These are phyloP conservation scores for Tangachromis dhanisi DNA, from an alignment of 2,113 vertebrate species.

Conservation along the genomic window DNA sequence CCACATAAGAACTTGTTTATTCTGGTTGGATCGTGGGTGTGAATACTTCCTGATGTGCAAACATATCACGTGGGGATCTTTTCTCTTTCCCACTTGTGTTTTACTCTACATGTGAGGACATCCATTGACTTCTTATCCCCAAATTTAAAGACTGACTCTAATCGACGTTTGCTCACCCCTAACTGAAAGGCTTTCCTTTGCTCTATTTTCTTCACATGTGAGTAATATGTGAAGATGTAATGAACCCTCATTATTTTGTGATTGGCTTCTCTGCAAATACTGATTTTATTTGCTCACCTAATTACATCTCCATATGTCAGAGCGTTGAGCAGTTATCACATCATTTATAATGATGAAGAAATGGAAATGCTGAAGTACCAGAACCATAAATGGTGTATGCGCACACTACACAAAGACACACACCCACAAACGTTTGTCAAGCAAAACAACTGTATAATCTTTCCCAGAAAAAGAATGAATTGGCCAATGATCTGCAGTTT, in stretches of 20 bases:
- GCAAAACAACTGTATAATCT: neutral
- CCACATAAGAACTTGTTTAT: neutral
- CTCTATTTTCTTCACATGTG: neutral
- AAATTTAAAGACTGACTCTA: neutral
- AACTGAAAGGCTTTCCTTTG: neutral
- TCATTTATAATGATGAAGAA: neutral
- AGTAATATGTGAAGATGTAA: neutral
- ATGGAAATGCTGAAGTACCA: neutral
- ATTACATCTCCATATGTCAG: neutral
- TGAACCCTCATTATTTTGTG: neutral
- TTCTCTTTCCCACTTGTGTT: neutral
- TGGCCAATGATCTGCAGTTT: neutral
- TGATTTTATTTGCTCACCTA: neutral
- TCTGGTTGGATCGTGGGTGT: neutral
- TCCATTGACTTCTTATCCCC: neutral
- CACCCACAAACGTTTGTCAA: neutral
- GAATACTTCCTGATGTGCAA: conserved; percentile 9
- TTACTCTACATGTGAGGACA: neutral
- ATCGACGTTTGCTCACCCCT: neutral
- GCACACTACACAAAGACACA: neutral
- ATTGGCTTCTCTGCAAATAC: neutral
- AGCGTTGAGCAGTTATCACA: neutral
- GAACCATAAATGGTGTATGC: neutral
- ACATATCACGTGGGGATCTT: neutral
- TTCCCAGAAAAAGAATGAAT: neutral